Evolutionary conservation across 2,888 invertebrate genomes (phyloP), one percentile per base, ranked within the genome.

Genomic region (Drosophila parthenogenetica): DNA sequence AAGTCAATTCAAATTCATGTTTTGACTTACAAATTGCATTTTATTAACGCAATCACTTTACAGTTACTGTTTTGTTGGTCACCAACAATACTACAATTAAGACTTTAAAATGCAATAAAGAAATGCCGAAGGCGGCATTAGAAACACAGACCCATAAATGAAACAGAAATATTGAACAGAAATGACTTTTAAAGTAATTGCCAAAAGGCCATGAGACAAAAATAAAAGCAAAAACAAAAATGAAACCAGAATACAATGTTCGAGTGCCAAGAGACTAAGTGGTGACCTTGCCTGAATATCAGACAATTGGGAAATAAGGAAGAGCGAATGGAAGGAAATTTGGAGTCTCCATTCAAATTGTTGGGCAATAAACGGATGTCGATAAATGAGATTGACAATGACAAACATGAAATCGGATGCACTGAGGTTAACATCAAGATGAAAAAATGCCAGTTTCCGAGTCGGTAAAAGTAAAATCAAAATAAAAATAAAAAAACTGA

Each of bases 361-460:
- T 60, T 73, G 68, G 68, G 71, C 87, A 80, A 80, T 87, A 85
- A 85, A 67, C 82, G 80, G 70, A 87, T 77, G 80, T 80, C 85
- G 79, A 87, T 85, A 85, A 85, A 85, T 80, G 82, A 83, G 81
- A 86, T 86, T 86, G 83, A 85, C 85, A 87, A 80, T 87, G 85
- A 85, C 85, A 87, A 85, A 82, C 87, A 87, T 74, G 82, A 75
- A 82, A 82, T 80, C 85, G 82, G 80, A 69, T 74, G 77, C 79
- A 74, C 73, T 64, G 73, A 79, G 79, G 79, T 76, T 73, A 71
- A 77, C 73, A 59, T 76, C 68, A 65, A 75, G 72, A 73, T 69
- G 76, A 71, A 70, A 71, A 69, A 77, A 76, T 62, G 66, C 50
- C 71, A 72, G 66, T 49, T 62, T n/a, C 40, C 43, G 73, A 80